Conservation (phyloP, 2,113 vertebrate species). For the Dromas ardeola region DNA sequence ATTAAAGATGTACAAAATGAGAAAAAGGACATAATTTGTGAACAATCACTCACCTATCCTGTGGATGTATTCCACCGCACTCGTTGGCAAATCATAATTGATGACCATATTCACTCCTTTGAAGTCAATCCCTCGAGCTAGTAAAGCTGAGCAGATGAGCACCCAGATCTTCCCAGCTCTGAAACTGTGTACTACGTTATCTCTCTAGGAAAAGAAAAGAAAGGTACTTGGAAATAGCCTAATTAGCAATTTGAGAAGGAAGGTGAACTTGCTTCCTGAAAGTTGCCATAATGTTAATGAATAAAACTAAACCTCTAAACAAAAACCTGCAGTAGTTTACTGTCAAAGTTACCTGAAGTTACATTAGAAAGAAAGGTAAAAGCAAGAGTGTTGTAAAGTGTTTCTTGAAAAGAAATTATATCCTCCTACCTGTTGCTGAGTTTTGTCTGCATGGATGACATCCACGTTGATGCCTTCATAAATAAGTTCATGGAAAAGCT, state of each 20-base stretch:
- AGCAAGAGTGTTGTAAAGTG: not conserved
- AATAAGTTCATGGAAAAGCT: constrained; percentile 94
- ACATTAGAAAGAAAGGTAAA: not conserved
- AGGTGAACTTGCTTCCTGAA: not conserved
- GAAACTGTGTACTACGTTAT: constrained; percentile 90
- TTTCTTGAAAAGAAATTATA: not conserved
- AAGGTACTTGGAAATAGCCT: not conserved
- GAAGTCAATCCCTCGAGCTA: constrained; percentile 96
- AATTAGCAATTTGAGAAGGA: not conserved
- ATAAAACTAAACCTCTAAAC: not conserved
- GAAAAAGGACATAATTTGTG: not conserved
- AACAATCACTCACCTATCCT: constrained; percentile 84
- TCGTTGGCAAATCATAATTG: constrained; percentile 95
- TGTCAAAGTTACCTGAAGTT: not conserved
- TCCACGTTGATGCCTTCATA: constrained; percentile 98
- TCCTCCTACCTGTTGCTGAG: constrained; percentile 88
- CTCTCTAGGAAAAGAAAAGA: constrained; percentile 79
- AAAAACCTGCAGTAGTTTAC: not conserved
- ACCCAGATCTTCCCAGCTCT: constrained; percentile 97
- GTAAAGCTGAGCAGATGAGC: constrained; percentile 93
- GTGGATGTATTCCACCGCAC: constrained; percentile 95
- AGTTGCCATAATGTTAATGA: not conserved
- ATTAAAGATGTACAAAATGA: not conserved
- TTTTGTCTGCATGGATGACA: constrained; percentile 94
- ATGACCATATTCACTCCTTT: constrained; percentile 96